Evolutionary conservation across 2,797 vertebrate species (phyloP), one percentile per base, ranked within the genome.

Genomic region (Pipistrellus pygmaeus): DNA sequence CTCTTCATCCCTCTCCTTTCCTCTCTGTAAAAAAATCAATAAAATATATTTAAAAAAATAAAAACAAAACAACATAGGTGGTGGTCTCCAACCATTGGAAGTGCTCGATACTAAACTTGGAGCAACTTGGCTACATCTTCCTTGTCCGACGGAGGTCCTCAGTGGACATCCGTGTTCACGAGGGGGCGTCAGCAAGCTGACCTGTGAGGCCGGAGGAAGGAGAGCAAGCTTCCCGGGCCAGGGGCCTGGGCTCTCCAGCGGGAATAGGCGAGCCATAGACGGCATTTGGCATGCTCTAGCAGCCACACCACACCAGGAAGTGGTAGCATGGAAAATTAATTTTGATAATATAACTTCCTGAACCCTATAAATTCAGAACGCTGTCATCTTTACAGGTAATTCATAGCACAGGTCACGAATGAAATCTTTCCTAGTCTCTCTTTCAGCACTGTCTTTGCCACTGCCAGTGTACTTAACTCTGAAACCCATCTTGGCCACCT

Each of bases 111-210:
- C 8, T 55, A 6, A 41, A 60, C 25, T 14, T 69, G 60, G 8
- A 41, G 27, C 30, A 44, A 17, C 2, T 10, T 21, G 72, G 32
- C 32, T 55, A 0, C 4, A 3, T 12, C n/a, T 66, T 35, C 23
- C 21, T 27, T 23, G 38, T 5, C 14, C 21, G 2, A 9, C 30
- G 46, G 18, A n/a, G 8, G 11, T 11, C 30, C 3, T 75, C 38
- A 8, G 51, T 0, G 2, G 60, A 68, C 5, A 64, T 0, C 2
- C 3, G 18, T 1, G 5, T 18, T 11, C 1, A 41, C 9, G 5
- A 2, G 51, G 1, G 11, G 53, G 4, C 14, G 5, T 18, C 6
- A 18, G 15, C 9, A 66, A 41, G 62, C 12, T 10, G 0, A 2
- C 21, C 60, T 30, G 20, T 3, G 60, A 53, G 1, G 27, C 44